These are phyloP conservation scores for Calidris pugnax DNA, from an alignment of 2,113 vertebrate species.

Conservation along the genomic window DNA sequence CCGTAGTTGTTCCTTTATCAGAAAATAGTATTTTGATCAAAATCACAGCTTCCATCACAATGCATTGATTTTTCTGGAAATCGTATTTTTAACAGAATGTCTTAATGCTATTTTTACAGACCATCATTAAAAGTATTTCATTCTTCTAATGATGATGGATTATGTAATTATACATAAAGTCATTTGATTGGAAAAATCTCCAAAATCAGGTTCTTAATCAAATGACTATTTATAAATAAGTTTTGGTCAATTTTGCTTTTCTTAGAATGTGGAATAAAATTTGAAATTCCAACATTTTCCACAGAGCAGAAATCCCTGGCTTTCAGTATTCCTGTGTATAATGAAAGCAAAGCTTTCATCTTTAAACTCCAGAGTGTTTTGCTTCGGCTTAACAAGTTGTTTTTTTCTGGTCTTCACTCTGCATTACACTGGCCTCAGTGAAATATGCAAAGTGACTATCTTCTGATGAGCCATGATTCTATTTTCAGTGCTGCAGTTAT, in stretches of 20 bases:
- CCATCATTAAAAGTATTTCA: neutral
- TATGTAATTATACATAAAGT: neutral
- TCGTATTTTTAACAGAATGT: neutral
- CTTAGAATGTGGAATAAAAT: neutral
- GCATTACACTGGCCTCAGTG: neutral
- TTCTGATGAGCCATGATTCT: constrained; percentile 44
- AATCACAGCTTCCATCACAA: neutral
- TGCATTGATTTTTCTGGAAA: neutral
- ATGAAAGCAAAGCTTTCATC: neutral
- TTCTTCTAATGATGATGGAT: neutral
- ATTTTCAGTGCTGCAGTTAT: constrained; percentile 45
- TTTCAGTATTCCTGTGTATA: neutral
- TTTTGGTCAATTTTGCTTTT: neutral
- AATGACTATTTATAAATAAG: neutral
- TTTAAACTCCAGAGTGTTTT: neutral
- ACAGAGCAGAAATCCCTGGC: neutral
- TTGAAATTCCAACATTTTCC: neutral
- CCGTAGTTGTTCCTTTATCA: neutral
- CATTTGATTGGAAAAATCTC: neutral
- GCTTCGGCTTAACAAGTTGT: neutral
- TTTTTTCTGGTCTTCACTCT: constrained; percentile 21
- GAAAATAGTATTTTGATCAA: neutral
- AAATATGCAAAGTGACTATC: constrained; percentile 31
- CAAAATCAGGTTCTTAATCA: neutral
- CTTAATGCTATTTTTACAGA: neutral